Conservation (phyloP, 2,113 vertebrate species). For the Vulpes vulpes region DNA sequence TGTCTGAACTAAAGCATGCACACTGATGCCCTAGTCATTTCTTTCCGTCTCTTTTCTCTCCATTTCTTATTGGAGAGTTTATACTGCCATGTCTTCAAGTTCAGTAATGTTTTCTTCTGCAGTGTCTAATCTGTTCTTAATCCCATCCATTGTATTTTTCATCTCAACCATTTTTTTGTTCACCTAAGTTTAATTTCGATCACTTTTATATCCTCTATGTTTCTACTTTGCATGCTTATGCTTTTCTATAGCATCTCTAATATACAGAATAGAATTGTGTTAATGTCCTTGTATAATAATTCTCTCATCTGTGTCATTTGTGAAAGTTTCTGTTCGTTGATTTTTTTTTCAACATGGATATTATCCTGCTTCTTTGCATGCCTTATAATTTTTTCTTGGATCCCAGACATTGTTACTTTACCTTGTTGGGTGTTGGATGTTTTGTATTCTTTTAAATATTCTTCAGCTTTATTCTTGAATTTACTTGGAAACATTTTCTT, state of each 20-base stretch:
- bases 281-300: not conserved
- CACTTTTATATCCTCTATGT: not conserved
- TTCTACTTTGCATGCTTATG: not conserved
- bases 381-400: not conserved
- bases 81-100: not conserved
- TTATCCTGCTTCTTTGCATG: not conserved
- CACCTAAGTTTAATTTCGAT: not conserved
- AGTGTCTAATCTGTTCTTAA: not conserved
- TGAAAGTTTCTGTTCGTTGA: not conserved
- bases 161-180: not conserved
- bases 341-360: not conserved
- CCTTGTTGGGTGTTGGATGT: not conserved
- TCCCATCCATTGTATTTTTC: not conserved
- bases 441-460: constrained; percentile 24
- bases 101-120: not conserved
- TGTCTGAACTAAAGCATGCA: not conserved
- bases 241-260: constrained; percentile 17
- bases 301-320: not conserved
- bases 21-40: not conserved
- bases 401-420: not conserved
- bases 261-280: not conserved
- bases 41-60: not conserved
- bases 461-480: not conserved
- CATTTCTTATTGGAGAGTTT: not conserved
- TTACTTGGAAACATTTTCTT: not conserved